These are phyloP conservation scores for Petrophora chlorosata DNA, from an alignment of 2,888 invertebrate species.

Conservation along the genomic window DNA sequence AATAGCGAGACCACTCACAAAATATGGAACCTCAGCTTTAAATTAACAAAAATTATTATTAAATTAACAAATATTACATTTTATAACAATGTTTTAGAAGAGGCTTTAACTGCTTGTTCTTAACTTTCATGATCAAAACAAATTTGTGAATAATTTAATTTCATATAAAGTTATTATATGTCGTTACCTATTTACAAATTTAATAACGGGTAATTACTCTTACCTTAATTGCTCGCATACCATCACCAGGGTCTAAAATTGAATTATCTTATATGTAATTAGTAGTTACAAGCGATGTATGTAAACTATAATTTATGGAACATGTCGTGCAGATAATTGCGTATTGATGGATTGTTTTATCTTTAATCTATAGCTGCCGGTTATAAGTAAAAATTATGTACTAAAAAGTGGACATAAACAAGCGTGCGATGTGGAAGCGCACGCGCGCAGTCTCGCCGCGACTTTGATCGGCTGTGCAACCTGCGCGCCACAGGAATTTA, in stretches of 20 bases:
- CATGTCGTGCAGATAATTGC: slow-evolving; percentile 52
- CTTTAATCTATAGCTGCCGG: slow-evolving; percentile 30
- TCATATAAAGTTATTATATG: too few relatives aligned
- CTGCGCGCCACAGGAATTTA: slow-evolving; percentile 41
- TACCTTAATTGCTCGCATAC: slow-evolving; percentile 9
- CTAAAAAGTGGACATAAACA: slow-evolving; percentile 45
- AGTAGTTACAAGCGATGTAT: slow-evolving; percentile 13
- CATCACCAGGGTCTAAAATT: slow-evolving; percentile 4
- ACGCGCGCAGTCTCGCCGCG: slow-evolving; percentile 58
- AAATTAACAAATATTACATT: too few relatives aligned
- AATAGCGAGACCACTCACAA: too few relatives aligned
- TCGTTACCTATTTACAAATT: too few relatives aligned
- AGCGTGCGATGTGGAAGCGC: slow-evolving; percentile 35
- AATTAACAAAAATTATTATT: too few relatives aligned
- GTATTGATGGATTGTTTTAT: slow-evolving; percentile 26
- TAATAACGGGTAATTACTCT: too few relatives aligned
- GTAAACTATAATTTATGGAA: slow-evolving; percentile 22
- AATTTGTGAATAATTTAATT: too few relatives aligned
- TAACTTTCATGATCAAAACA: too few relatives aligned
- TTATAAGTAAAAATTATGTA: slow-evolving; percentile 42
- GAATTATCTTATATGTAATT: not conserved
- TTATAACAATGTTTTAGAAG: too few relatives aligned
- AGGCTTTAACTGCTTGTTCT: too few relatives aligned
- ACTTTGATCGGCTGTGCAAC: slow-evolving; percentile 50
- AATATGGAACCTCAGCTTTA: too few relatives aligned